Evolutionary conservation across 2,113 vertebrate species (phyloP).

Genomic region (Aegotheles bennettii): DNA sequence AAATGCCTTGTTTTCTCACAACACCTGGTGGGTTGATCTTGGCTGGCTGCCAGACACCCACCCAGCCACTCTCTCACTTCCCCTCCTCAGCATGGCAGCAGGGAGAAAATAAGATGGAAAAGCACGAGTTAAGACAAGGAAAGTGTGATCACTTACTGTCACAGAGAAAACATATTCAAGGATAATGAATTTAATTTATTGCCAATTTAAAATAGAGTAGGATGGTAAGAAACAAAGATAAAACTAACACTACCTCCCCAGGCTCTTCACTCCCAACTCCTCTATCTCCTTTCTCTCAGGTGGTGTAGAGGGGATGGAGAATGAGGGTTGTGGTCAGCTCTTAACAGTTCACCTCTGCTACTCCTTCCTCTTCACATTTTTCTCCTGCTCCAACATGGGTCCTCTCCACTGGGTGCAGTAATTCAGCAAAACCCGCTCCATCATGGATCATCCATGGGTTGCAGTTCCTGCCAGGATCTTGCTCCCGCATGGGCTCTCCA

Average conservation of each 20-base stretch:
- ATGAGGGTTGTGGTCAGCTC: neutral
- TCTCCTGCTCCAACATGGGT: neutral
- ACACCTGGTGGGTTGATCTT: neutral
- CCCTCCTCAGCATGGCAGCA: neutral
- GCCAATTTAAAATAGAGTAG: neutral
- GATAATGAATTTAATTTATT: neutral
- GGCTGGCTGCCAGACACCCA: neutral
- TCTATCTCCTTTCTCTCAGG: neutral
- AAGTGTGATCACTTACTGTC: neutral
- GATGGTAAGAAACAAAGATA: neutral
- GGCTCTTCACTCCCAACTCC: neutral
- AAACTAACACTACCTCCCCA: neutral
- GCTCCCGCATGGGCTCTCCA: neutral
- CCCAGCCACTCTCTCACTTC: neutral
- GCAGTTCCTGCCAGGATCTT: neutral
- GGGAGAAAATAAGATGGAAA: neutral
- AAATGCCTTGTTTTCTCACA: neutral
- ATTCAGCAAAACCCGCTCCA: neutral
- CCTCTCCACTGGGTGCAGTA: rapidly evolving
- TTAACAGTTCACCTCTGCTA: neutral
- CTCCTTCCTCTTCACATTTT: neutral
- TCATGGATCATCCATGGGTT: rapidly evolving
- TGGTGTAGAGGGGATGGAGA: neutral
- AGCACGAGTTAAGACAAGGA: neutral
- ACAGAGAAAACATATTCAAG: neutral